These are phyloP conservation scores for Drosophila sturtevanti DNA, from an alignment of 1,140 invertebrate species.

Conservation along the genomic window DNA sequence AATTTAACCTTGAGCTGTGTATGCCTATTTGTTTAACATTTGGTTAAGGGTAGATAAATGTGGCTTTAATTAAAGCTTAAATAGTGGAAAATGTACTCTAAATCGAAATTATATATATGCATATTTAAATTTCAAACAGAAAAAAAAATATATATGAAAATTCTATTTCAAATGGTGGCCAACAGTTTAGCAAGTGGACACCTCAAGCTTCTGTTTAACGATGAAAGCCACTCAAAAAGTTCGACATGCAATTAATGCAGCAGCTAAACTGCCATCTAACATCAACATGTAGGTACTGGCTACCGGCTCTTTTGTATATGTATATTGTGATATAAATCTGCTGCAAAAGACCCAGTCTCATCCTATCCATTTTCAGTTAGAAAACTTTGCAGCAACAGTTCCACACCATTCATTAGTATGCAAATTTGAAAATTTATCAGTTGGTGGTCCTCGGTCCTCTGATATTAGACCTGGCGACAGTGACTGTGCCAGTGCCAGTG, in stretches of 20 bases:
- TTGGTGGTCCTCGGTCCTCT: slow-evolving; percentile 14
- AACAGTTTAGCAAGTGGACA: not conserved
- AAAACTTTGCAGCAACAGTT: slow-evolving; percentile 41
- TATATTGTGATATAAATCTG: slow-evolving; percentile 30
- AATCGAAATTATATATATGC: not conserved
- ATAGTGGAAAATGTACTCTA: not conserved
- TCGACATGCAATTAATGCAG: slow-evolving; percentile 61
- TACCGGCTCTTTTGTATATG: not conserved
- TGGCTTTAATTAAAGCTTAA: not conserved
- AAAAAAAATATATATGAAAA: not conserved
- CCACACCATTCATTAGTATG: slow-evolving; percentile 66
- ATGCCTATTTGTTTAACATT: not conserved
- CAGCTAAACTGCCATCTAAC: slow-evolving; percentile 30
- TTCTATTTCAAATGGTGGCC: not conserved
- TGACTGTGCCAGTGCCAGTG: not conserved
- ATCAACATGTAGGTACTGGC: slow-evolving; percentile 34
- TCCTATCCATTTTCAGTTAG: slow-evolving; percentile 25
- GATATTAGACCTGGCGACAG: not conserved
- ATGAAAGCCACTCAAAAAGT: slow-evolving; percentile 66
- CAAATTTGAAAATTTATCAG: slow-evolving; percentile 71
- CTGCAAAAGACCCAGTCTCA: not conserved
- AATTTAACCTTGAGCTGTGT: slow-evolving; percentile 7
- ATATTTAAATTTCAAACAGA: not conserved
- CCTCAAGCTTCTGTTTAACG: slow-evolving; percentile 29
- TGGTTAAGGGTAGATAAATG: no score